A percentile compares a stretch with the other conserved stretches of the same genome.
Evolutionary conservation across 2,797 vertebrate genomes (phyloP).

Genomic region (Falco berigora): DNA sequence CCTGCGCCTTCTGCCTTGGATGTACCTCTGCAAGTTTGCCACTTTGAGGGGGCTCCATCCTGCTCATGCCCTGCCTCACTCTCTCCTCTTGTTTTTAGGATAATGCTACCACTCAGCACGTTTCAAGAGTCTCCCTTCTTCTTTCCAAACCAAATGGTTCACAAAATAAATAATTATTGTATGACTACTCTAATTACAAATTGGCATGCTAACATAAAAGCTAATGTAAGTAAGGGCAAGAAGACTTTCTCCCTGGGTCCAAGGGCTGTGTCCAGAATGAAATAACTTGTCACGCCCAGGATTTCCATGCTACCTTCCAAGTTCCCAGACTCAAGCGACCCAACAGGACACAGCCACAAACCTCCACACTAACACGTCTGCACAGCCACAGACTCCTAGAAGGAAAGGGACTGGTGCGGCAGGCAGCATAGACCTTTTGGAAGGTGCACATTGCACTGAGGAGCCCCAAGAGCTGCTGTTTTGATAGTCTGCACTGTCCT

Average conservation of each 20-base stretch:
- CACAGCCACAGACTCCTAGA: not conserved
- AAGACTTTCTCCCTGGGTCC: not conserved
- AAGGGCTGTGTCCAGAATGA: not conserved
- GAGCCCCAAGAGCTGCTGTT: not conserved
- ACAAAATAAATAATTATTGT: not conserved
- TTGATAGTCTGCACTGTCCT: not conserved
- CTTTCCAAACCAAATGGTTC: not conserved
- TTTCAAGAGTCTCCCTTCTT: not conserved
- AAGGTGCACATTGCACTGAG: accelerated
- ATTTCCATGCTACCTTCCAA: not conserved
- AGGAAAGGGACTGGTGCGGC: not conserved
- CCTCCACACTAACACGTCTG: not conserved
- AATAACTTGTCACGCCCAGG: not conserved
- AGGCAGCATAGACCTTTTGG: accelerated
- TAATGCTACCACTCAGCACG: not conserved
- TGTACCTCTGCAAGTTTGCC: not conserved
- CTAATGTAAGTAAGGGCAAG: not conserved
- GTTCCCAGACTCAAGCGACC: not conserved
- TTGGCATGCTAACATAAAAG: not conserved
- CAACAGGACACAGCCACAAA: not conserved
- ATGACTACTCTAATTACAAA: not conserved
- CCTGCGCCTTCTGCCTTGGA: not conserved
- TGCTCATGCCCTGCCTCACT: not conserved
- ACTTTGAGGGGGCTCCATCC: not conserved
- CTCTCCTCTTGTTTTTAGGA: not conserved